These are phyloP conservation scores for Rhopalosiphum padi DNA, from an alignment of 1,140 invertebrate genomes.

Conservation along the genomic window DNA sequence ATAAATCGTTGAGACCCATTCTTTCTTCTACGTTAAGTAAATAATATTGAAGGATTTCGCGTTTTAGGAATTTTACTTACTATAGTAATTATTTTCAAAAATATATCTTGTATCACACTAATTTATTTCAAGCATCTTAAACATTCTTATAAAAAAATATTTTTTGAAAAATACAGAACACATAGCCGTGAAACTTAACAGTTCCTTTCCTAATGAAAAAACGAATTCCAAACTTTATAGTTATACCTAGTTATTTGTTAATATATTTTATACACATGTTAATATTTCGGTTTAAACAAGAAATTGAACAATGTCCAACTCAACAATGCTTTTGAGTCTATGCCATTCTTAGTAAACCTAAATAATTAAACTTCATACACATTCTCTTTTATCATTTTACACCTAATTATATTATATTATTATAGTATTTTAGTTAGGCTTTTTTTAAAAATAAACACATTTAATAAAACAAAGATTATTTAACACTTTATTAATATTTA, in stretches of 20 bases:
- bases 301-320: not conserved
- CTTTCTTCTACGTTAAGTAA: no score
- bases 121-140: no score
- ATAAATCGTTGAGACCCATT: no score
- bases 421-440: not conserved
- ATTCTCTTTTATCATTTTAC: not conserved
- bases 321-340: not conserved
- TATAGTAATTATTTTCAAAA: no score
- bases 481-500: not conserved
- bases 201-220: not conserved
- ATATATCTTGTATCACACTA: no score
- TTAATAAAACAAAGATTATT: not conserved
- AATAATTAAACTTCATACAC: conserved; percentile 4
- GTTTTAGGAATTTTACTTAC: no score
- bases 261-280: not conserved
- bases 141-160: no score
- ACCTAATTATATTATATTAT: not conserved
- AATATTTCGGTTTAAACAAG: not conserved
- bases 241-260: not conserved
- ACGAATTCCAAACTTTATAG: not conserved
- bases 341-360: not conserved
- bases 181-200: not conserved
- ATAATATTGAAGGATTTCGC: no score
- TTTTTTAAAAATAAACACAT: not conserved
- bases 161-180: not conserved